These are phyloP conservation scores for Stenoptilia bipunctidactyla DNA, from an alignment of 2,888 invertebrate species.

Conservation along the genomic window DNA sequence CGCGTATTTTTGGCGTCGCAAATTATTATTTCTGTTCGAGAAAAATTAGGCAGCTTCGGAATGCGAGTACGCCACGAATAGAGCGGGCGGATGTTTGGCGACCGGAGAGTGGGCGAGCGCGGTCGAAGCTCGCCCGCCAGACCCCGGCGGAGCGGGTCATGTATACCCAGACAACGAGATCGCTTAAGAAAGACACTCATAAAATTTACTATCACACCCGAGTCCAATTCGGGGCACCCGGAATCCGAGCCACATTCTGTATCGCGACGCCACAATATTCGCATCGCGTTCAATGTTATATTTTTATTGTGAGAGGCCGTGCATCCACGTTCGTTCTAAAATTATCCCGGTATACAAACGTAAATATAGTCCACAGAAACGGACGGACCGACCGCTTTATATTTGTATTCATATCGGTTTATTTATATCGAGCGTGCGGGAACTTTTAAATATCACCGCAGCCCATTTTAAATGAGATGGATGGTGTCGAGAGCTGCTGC, in stretches of 20 bases:
- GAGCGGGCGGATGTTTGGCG: constrained; percentile 53
- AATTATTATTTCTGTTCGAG: constrained; percentile 48
- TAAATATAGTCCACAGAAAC: constrained; percentile 39
- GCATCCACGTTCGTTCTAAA: constrained; percentile 41
- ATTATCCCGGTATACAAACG: constrained; percentile 31
- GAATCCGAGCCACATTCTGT: not conserved
- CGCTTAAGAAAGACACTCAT: too few species aligned
- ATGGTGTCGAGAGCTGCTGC: constrained; percentile 22
- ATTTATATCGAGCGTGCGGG: constrained; percentile 25
- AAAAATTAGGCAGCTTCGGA: constrained; percentile 48
- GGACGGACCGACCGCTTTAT: constrained; percentile 21
- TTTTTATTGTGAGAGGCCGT: constrained; percentile 25
- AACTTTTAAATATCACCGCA: constrained; percentile 25
- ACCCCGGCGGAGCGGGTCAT: constrained; percentile 1
- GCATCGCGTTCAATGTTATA: not conserved
- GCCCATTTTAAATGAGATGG: constrained; percentile 35
- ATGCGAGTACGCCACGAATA: constrained; percentile 53
- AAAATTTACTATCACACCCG: too few species aligned
- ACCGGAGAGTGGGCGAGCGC: constrained; percentile 19
- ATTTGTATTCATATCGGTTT: constrained; percentile 22
- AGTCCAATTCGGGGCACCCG: not conserved
- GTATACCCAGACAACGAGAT: too few species aligned
- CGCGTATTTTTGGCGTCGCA: constrained; percentile 45
- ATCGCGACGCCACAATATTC: not conserved
- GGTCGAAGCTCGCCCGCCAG: constrained; percentile 8